A percentile compares a stretch with the other conserved stretches of the same genome.
Evolutionary conservation across 2,888 invertebrate species (phyloP).

Genomic region (Eupithecia insigniata): DNA sequence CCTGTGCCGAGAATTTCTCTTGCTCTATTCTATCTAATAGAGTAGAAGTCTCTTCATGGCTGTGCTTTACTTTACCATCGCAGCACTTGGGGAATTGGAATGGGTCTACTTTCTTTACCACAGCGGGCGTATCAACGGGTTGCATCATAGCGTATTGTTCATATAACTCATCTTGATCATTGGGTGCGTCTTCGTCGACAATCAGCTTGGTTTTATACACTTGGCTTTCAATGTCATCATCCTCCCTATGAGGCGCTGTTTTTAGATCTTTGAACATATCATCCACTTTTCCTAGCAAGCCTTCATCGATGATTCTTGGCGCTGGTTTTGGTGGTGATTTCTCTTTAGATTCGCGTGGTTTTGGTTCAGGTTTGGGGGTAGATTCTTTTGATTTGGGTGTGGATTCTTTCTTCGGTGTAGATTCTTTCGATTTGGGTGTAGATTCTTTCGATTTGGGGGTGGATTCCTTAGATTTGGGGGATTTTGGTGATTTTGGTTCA

Average conservation of each 20-base stretch:
- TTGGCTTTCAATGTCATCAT: slow-evolving; percentile 66
- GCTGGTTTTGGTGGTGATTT: slow-evolving; percentile 75
- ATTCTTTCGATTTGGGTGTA: slow-evolving; percentile 69
- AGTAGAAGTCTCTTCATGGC: slow-evolving; percentile 76
- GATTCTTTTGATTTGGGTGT: slow-evolving; percentile 53
- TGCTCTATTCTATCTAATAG: slow-evolving; percentile 75
- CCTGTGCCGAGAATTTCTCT: slow-evolving; percentile 71
- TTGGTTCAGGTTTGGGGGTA: slow-evolving; percentile 68
- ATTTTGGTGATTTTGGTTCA: slow-evolving; percentile 52
- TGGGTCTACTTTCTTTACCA: slow-evolving; percentile 64
- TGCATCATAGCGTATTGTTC: slow-evolving; percentile 78
- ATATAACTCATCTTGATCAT: slow-evolving; percentile 65
- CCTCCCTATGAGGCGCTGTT: slow-evolving; percentile 65
- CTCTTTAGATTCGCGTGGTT: slow-evolving; percentile 60
- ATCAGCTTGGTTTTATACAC: slow-evolving; percentile 75
- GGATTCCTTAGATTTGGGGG: slow-evolving; percentile 53
- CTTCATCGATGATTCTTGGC: slow-evolving; percentile 77
- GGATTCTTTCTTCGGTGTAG: slow-evolving; percentile 66
- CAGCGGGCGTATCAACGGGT: slow-evolving; percentile 73
- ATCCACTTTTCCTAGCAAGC: slow-evolving; percentile 78
- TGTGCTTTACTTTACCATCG: slow-evolving; percentile 71
- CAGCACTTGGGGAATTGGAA: slow-evolving; percentile 75
- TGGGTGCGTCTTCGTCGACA: slow-evolving; percentile 71
- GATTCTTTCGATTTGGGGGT: slow-evolving; percentile 67
- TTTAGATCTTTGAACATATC: slow-evolving; percentile 80